Evolutionary conservation across 2,888 invertebrate species (phyloP).

Genomic region (Diadromus collaris): DNA sequence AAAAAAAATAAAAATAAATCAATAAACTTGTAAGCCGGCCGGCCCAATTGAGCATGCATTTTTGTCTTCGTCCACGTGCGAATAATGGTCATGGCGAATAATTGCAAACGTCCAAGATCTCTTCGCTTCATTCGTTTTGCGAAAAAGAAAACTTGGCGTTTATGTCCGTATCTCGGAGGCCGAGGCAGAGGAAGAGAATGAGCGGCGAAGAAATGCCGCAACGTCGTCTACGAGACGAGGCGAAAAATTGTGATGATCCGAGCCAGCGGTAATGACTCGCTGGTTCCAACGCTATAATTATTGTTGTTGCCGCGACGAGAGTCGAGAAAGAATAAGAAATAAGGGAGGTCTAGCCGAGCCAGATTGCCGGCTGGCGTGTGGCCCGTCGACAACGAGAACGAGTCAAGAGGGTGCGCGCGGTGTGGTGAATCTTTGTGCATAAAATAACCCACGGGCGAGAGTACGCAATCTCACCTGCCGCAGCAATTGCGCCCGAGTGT

Average conservation of each 20-base stretch:
- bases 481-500: conserved; percentile 45
- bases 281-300: conserved; percentile 57
- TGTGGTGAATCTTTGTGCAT: conserved; percentile 26
- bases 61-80: conserved; percentile 47
- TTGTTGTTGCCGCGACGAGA: conserved; percentile 48
- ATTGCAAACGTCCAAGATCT: conserved; percentile 48
- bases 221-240: conserved; percentile 19
- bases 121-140: conserved; percentile 11
- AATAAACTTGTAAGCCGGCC: conserved; percentile 47
- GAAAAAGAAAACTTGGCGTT: conserved; percentile 21
- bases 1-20: too few relatives aligned
- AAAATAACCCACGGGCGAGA: conserved; percentile 51
- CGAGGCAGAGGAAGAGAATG: neutral
- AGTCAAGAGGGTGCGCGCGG: conserved; percentile 23
- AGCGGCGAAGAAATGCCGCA: conserved; percentile 10
- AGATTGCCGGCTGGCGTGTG: conserved; percentile 61
- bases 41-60: conserved; percentile 57
- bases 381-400: conserved; percentile 41
- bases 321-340: conserved; percentile 38
- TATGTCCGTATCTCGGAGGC: neutral
- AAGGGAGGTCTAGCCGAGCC: conserved; percentile 33
- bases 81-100: conserved; percentile 55
- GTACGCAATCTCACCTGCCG: conserved; percentile 54
- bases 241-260: conserved; percentile 43
- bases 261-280: conserved; percentile 50